Percentiles rank a stretch among this genome's conserved stretches.
phyloP scores from a whole-genome alignment of 2,797 vertebrate species.

The Neomorphus geoffroyi region DNA sequence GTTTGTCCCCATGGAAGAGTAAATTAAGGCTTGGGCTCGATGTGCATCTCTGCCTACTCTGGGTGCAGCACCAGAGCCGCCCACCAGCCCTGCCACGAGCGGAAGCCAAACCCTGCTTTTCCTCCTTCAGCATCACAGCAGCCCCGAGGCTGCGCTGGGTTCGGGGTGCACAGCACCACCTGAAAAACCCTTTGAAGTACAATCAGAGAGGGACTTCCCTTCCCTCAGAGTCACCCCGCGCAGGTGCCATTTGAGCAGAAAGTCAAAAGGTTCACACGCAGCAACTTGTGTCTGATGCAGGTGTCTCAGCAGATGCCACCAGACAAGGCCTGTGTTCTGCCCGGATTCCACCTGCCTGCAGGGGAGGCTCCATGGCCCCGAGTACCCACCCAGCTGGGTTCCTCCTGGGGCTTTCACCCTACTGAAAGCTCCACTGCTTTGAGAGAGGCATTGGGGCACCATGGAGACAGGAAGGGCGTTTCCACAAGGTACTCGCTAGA shows the following conservation, averaged over 20 bases:
- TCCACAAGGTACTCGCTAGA: background rate
- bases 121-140: background rate
- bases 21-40: background rate
- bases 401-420: background rate
- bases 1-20: accelerated
- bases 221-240: accelerated
- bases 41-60: accelerated
- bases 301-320: too few species aligned
- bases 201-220: background rate
- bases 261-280: background rate
- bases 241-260: background rate
- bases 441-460: background rate
- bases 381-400: background rate
- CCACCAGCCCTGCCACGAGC: background rate
- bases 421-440: accelerated
- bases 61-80: background rate
- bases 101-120: background rate
- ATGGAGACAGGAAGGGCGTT: background rate
- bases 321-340: background rate
- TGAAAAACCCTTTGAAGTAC: background rate
- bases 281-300: too few species aligned
- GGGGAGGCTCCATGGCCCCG: background rate
- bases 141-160: background rate
- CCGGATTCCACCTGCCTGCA: background rate
- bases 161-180: background rate